Percentiles rank a stretch among this genome's conserved stretches.
Evolutionary conservation across 2,113 vertebrate genomes (phyloP).

Genomic region (Nanorana parkeri): DNA sequence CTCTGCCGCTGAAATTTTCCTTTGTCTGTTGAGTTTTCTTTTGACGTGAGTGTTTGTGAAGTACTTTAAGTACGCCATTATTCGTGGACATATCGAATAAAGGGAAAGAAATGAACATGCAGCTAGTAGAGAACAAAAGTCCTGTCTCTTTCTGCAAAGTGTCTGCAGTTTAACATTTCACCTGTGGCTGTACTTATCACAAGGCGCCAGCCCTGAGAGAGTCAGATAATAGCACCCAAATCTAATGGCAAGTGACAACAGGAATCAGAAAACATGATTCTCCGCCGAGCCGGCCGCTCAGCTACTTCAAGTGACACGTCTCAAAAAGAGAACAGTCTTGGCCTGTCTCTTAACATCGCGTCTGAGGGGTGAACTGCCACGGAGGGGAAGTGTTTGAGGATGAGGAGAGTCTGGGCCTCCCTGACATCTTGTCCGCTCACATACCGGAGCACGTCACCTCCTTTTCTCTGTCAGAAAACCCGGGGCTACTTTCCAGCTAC

Average conservation of each 20-base stretch:
- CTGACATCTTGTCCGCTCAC: constrained; percentile 82
- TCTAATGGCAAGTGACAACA: constrained; percentile 76
- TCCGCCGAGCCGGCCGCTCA: constrained; percentile 69
- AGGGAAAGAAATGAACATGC: constrained; percentile 52
- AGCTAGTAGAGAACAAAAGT: constrained; percentile 57
- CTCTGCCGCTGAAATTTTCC: background rate
- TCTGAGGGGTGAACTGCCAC: constrained; percentile 74
- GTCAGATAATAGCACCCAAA: constrained; percentile 68
- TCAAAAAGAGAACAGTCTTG: constrained; percentile 83
- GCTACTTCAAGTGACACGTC: constrained; percentile 73
- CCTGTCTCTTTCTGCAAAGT: constrained; percentile 66
- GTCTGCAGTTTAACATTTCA: constrained; percentile 69
- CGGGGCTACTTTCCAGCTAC: constrained; percentile 66
- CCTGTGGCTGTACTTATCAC: constrained; percentile 71
- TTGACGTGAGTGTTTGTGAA: constrained; percentile 19
- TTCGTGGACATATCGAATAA: constrained; percentile 26
- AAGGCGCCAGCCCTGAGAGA: constrained; percentile 69
- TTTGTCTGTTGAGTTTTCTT: background rate
- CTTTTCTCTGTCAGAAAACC: constrained; percentile 67
- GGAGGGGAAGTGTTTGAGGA: constrained; percentile 66
- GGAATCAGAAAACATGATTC: constrained; percentile 73
- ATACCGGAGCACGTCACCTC: constrained; percentile 70
- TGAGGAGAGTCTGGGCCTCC: constrained; percentile 72
- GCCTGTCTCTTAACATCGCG: constrained; percentile 76
- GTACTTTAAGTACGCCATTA: constrained; percentile 33